Evolutionary conservation across 53 echinoderm and acorn worm species (phyloP), one percentile per base, ranked within the genome.

Genomic region (Astropecten irregularis): DNA sequence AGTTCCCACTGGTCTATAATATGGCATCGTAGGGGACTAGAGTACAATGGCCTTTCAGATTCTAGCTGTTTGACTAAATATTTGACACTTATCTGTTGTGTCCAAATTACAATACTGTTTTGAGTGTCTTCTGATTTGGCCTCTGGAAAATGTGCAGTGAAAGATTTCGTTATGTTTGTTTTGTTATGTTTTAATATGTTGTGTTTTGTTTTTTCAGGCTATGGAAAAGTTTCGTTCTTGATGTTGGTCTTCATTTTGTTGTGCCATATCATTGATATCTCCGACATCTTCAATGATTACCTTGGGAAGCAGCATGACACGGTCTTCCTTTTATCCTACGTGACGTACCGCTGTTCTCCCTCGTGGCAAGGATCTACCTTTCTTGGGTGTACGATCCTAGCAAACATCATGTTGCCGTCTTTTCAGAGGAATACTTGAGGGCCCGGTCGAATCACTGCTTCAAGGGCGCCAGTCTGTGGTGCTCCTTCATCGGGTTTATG

Each of bases 261-360:
- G 27, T 5, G 40, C 27, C 68, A 68, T 15, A 8, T 68, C 29
- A 47, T 68, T 25, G 68, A 68, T 18, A 23, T 46, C 47, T 16
- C 15, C 28, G 10, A 16, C 47, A 68, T 68, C 11, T 46, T 42
- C 44, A 42, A 21, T 14, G 47, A 46, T 46, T 68, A 42, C 9
- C 11, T 47, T 14, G 68, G 68, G 27, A 68, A 47, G 27, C 44
- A 27, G 8, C 44, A 68, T 3, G 68, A 68, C 47, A 47, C 47
- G 5, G 68, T 68, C 27, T 68, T 68, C 68, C 2, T 68, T 26
- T 0, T 44, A 16, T 46, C 68, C 26, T 68, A 68, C 68, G 5
- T 68, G 44, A 68, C 68, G 13, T 68, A 46, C 47, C 68, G 28
- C 7, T 68, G 68, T 68, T 68, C 30, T 68, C 44, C 21, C 23